Evolutionary conservation across 2,113 vertebrate genomes (phyloP), one percentile per base, ranked within the genome.

Genomic region (Lepidothrix coronata): DNA sequence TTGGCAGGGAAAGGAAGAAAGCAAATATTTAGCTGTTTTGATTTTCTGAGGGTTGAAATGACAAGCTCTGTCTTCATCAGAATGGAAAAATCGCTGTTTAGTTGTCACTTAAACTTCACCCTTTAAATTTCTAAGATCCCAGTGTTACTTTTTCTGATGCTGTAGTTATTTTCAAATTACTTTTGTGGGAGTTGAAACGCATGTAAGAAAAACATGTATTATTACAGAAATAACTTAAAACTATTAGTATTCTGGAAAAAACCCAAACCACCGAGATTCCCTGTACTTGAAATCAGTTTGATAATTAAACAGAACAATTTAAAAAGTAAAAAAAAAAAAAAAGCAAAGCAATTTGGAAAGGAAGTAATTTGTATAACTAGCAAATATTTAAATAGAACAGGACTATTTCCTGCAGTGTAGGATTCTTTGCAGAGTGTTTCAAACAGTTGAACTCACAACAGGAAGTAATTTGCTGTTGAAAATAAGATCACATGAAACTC

Each of bases 401-500:
- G 94, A 96, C 93, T 84, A 70, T 97, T 97, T 97, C 94, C 97
- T 96, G 91, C 77, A 94, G 85, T 11, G 61, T 82, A 76, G 78
- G 63, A 93, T 97, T 85, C 67, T 97, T 89, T 88, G 67, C 90
- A 76, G 28, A 89, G 51, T 63, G 93, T 94, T 97, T 96, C 91
- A 83, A 91, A 86, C 43, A 83, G 91, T 91, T 79, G 68, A 95
- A 97, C 93, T 97, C 97, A 89, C 62, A 96, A 96, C 94, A 85
- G 85, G 97, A 97, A 98, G 95, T 97, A 96, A 97, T 98, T 96
- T 97, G 90, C 96, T 96, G 88, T 73, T 87, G 96, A 96, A 97
- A 97, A 95, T 95, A 96, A 96, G 95, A 96, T 94, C 97, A 82
- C 86, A 86, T 80, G 93, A 92, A 91, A 49, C 52, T 67, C 61